A percentile compares a stretch with the other conserved stretches of the same genome.
These are phyloP conservation scores for Myopa testacea DNA, from an alignment of 2,888 invertebrate species.

Conservation along the genomic window DNA sequence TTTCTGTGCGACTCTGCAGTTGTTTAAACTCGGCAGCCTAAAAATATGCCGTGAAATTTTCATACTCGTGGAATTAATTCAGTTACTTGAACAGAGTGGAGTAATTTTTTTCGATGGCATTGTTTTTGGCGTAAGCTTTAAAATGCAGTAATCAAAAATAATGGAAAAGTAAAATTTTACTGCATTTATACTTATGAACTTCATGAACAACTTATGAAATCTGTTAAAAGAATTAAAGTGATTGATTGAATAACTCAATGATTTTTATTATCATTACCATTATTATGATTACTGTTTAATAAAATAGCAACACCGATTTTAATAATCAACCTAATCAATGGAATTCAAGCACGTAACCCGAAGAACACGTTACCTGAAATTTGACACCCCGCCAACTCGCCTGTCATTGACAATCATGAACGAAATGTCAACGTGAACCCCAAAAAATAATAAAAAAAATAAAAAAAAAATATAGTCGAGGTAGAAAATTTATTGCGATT, in stretches of 20 bases:
- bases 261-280: too few species aligned
- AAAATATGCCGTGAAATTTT: slow-evolving; percentile 22
- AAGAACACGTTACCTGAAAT: not conserved
- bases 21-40: slow-evolving; percentile 12
- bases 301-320: not conserved
- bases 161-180: too few species aligned
- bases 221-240: too few species aligned
- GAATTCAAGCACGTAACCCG: not conserved
- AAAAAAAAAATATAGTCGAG: not conserved
- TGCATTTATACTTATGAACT: too few species aligned
- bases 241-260: too few species aligned
- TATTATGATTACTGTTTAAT: too few species aligned
- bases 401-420: not conserved
- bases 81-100: not conserved
- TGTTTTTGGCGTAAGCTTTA: not conserved
- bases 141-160: too few species aligned
- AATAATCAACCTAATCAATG: not conserved
- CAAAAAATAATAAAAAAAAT: not conserved
- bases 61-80: not conserved
- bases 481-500: slow-evolving; percentile 21
- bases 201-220: too few species aligned
- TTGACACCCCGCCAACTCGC: slow-evolving; percentile 1
- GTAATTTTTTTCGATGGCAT: not conserved
- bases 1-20: not conserved
- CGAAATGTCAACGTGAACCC: not conserved